A percentile compares a stretch with the other conserved stretches of the same genome.
These are phyloP conservation scores for Sebastes umbrosus DNA, from an alignment of 2,797 vertebrate species.

Conservation along the genomic window DNA sequence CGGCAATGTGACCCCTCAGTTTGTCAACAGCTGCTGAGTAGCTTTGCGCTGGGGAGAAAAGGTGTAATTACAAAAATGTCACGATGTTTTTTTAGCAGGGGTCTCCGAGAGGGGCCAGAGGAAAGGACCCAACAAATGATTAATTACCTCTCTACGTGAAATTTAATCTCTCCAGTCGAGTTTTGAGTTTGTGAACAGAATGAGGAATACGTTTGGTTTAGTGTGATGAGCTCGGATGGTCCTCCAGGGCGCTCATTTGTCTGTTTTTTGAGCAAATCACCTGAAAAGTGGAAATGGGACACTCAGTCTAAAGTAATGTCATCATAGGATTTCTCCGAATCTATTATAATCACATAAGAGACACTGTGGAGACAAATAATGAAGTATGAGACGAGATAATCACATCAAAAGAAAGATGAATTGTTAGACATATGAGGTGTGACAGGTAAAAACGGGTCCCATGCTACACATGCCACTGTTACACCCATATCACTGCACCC, in stretches of 20 bases:
- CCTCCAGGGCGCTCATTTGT: conserved; percentile 21
- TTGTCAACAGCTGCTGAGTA: conserved; percentile 54
- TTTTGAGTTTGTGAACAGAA: conserved; percentile 46
- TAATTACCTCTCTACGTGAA: conserved; percentile 56
- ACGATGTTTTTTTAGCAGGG: conserved; percentile 53
- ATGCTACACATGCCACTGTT: conserved; percentile 7
- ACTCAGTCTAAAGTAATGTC: not conserved
- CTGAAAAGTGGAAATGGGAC: not conserved
- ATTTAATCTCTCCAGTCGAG: conserved; percentile 49
- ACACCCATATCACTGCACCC: conserved; percentile 11
- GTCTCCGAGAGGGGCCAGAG: conserved; percentile 41
- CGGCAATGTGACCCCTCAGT: conserved; percentile 24
- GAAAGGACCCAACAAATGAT: conserved; percentile 57
- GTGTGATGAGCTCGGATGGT: not conserved
- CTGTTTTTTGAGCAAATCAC: conserved; percentile 17
- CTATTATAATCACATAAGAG: conserved; percentile 9
- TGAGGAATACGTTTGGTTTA: conserved; percentile 39
- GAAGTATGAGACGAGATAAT: conserved; percentile 44
- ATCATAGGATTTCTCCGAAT: not conserved
- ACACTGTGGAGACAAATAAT: conserved; percentile 32
- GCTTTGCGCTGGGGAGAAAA: conserved; percentile 40
- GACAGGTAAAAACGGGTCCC: conserved; percentile 44
- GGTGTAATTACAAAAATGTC: conserved; percentile 72
- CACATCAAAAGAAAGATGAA: conserved; percentile 49
- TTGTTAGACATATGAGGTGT: conserved; percentile 50